Percentiles rank a stretch among this genome's conserved stretches.
Conservation (phyloP, 1,140 invertebrate genomes). For the Papilio machaon region DNA sequence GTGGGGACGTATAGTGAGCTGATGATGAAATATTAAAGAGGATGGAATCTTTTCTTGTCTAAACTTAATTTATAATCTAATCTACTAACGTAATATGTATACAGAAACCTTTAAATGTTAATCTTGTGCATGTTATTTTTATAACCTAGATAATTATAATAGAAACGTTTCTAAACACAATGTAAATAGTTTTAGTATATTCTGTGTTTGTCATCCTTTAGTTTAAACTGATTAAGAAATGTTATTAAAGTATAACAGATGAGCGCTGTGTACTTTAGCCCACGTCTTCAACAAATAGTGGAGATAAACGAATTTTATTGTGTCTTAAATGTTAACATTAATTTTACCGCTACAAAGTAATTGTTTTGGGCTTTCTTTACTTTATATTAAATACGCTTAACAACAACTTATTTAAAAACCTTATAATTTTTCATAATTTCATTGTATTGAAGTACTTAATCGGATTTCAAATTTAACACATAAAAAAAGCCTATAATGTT, state of each 20-base stretch:
- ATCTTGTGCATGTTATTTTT: background rate
- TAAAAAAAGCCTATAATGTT: background rate
- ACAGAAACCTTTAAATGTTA: background rate
- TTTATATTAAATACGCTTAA: background rate
- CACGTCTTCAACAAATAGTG: background rate
- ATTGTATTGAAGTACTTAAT: too few relatives aligned
- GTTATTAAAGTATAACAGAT: conserved; percentile 2
- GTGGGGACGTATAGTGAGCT: too few relatives aligned
- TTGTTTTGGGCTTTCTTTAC: background rate
- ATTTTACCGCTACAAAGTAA: background rate
- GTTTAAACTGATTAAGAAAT: conserved; percentile 20
- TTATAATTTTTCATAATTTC: background rate
- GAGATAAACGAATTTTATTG: conserved; percentile 14
- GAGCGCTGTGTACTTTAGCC: background rate
- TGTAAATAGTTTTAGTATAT: conserved; percentile 15
- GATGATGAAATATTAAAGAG: too few relatives aligned
- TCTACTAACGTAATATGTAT: background rate
- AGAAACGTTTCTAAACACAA: background rate
- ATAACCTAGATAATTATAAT: conserved; percentile 1
- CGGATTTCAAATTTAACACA: background rate
- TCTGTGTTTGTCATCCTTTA: background rate
- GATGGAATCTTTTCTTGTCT: too few relatives aligned
- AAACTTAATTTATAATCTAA: too few relatives aligned
- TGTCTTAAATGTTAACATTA: background rate
- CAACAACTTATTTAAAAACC: background rate